phyloP scores from a whole-genome alignment of 1,140 invertebrate genomes.

The Euborellia annulipes region DNA sequence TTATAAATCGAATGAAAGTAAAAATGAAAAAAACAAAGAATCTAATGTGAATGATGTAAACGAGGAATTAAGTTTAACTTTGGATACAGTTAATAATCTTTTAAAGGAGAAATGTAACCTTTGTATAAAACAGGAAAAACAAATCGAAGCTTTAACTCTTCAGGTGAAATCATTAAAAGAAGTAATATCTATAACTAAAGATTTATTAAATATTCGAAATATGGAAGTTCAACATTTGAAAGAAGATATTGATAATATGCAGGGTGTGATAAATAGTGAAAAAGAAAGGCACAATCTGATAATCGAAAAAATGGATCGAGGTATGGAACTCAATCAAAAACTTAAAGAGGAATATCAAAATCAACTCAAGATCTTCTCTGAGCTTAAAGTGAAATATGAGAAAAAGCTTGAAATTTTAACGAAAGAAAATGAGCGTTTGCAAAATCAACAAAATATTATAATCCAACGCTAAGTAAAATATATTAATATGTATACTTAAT shows the following conservation, averaged over 20 bases:
- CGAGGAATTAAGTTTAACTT: not conserved
- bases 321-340: constrained; percentile 49
- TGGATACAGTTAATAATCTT: not conserved
- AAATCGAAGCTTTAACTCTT: constrained; percentile 48
- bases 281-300: constrained; percentile 47
- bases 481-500: too few relatives aligned
- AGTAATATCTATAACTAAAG: constrained; percentile 57
- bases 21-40: too few relatives aligned
- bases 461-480: too few relatives aligned
- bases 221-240: constrained; percentile 56
- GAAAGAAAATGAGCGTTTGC: constrained; percentile 22
- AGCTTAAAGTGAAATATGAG: constrained; percentile 30
- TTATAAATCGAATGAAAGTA: too few relatives aligned
- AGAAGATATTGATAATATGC: constrained; percentile 49
- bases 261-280: constrained; percentile 47
- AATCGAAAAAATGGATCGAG: constrained; percentile 47
- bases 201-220: constrained; percentile 56
- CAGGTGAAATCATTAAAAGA: constrained; percentile 59
- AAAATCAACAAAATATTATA: too few relatives aligned
- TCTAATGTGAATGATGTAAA: not conserved
- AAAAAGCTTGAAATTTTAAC: constrained; percentile 28
- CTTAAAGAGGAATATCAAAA: constrained; percentile 57
- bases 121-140: constrained; percentile 44
- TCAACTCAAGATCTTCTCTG: constrained; percentile 47
- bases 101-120: constrained; percentile 2